Percentiles rank a stretch among this genome's conserved stretches.
phyloP scores from a whole-genome alignment of 2,113 vertebrate genomes.

The Hemiprocne comata region DNA sequence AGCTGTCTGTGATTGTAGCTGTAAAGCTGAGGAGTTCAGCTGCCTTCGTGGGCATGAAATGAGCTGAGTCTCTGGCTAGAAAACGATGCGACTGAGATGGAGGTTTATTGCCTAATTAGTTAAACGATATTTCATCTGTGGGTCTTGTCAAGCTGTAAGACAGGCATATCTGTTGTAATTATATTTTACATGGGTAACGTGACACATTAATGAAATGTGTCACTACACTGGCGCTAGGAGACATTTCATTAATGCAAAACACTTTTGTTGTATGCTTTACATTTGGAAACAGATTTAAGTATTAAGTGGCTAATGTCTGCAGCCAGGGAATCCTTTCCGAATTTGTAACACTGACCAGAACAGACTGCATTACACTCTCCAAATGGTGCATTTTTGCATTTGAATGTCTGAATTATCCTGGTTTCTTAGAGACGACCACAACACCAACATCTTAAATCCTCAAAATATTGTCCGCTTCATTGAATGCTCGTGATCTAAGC shows the following conservation, averaged over 20 bases:
- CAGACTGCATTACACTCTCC: conserved; percentile 89
- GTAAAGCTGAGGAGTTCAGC: not conserved
- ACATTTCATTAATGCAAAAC: conserved; percentile 79
- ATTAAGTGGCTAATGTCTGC: conserved; percentile 87
- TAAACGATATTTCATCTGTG: conserved; percentile 66
- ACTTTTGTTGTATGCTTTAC: conserved; percentile 87
- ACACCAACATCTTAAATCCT: conserved; percentile 94
- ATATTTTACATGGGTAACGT: conserved; percentile 74
- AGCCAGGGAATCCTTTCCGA: conserved; percentile 84
- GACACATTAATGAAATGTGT: conserved; percentile 77
- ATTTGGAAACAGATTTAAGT: conserved; percentile 89
- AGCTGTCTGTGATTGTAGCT: not conserved
- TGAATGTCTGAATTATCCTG: conserved; percentile 89
- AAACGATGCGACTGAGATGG: not conserved
- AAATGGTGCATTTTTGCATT: conserved; percentile 89
- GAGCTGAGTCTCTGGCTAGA: not conserved
- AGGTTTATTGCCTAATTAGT: conserved; percentile 54
- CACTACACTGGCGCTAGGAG: conserved; percentile 60
- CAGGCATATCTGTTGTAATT: conserved; percentile 74
- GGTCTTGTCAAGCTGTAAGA: conserved; percentile 55
- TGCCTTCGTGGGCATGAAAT: conserved; percentile 36
- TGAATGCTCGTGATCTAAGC: conserved; percentile 90
- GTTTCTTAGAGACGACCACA: conserved; percentile 88
- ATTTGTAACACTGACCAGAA: conserved; percentile 87
- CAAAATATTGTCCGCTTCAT: conserved; percentile 90